Conservation (phyloP, 2,797 vertebrate species). For the Argyrosomus regius region DNA sequence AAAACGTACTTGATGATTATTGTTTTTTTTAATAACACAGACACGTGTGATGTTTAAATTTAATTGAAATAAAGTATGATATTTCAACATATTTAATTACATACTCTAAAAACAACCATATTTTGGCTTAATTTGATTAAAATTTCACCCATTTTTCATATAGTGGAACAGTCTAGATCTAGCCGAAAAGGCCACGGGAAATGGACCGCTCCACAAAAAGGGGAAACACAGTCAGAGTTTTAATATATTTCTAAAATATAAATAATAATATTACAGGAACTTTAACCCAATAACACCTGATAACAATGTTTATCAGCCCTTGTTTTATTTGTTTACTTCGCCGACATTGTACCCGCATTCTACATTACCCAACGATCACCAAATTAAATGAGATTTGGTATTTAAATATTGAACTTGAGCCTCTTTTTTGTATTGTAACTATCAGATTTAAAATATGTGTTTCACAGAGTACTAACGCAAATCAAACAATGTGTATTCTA, state of each 20-base stretch:
- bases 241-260: neutral
- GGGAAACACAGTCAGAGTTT: neutral
- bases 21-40: fast-evolving
- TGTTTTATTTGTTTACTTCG: neutral
- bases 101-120: neutral
- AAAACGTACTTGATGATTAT: neutral
- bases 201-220: constrained; percentile 52
- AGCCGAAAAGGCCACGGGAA: constrained; percentile 58
- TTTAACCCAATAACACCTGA: neutral
- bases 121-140: neutral
- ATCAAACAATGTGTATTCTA: neutral
- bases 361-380: neutral
- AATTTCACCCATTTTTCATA: constrained; percentile 35
- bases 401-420: fast-evolving
- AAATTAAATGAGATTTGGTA: neutral
- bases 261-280: neutral
- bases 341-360: neutral
- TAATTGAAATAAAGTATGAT: fast-evolving
- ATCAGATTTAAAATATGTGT: fast-evolving
- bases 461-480: fast-evolving
- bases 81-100: fast-evolving
- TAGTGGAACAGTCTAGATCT: constrained; percentile 66
- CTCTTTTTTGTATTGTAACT: neutral
- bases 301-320: neutral
- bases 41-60: fast-evolving